Conservation (phyloP, 92 coral and sea anemone genomes). For the Zoanthus sociatus region DNA sequence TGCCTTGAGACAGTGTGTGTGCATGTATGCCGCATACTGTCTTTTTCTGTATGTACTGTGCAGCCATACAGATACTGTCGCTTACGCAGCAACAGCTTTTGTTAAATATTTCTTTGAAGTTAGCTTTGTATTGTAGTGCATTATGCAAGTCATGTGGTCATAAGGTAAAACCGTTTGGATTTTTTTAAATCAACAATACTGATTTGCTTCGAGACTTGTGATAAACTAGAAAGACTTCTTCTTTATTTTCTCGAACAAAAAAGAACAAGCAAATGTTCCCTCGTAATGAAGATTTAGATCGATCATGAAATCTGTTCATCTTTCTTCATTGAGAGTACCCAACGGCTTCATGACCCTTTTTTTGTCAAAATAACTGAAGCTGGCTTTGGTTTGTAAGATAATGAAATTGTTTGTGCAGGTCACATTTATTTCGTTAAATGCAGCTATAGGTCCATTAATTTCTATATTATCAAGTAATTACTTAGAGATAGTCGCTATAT, state of each 20-base stretch:
- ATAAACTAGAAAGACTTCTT: not conserved
- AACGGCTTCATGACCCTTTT: not conserved
- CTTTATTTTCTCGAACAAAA: not conserved
- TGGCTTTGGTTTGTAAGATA: conserved; percentile 35
- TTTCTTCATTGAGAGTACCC: not conserved
- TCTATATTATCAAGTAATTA: not conserved
- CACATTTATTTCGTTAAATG: not conserved
- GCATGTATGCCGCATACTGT: not conserved
- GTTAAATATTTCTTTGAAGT: not conserved
- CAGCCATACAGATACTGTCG: not conserved
- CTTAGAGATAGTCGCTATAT: too few species aligned
- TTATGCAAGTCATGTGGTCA: conserved; percentile 1
- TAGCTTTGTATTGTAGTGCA: conserved; percentile 4
- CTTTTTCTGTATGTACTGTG: not conserved
- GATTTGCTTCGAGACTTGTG: too few species aligned
- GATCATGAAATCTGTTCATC: not conserved
- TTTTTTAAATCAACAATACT: not conserved
- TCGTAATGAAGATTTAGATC: not conserved
- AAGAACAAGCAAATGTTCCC: not conserved
- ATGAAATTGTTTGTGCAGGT: conserved; percentile 4
- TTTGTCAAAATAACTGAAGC: not conserved
- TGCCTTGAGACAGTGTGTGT: not conserved
- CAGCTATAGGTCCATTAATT: not conserved
- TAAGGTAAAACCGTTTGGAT: too few species aligned
- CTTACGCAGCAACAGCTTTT: not conserved